Evolutionary conservation across 1,140 invertebrate species (phyloP), one percentile per base, ranked within the genome.

Genomic region (Ylistrum balloti): DNA sequence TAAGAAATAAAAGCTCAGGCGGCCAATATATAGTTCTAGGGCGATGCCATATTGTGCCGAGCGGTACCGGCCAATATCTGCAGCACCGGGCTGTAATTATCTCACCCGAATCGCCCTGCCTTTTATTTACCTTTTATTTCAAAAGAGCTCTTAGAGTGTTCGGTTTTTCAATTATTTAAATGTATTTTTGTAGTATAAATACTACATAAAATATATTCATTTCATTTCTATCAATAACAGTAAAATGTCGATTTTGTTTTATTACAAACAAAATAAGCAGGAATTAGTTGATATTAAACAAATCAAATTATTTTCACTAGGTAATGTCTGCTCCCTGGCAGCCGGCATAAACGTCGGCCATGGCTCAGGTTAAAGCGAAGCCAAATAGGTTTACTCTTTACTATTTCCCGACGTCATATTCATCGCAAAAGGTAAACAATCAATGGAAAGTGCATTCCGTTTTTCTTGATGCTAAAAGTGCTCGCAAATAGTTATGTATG

Each of bases 371-470:
- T 41, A 48, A 85, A 33, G 56, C 87, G 33, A 91, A 91, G 33
- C 28, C 56, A 74, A 89, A 91, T 28, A 91, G 94, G 85, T 91
- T 94, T 22, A 91, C 91, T 0, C 41, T 94, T 0, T 94, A 93
- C 87, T 95, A 95, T 89, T 95, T 95, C 86, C 94, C 94, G 13
- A 95, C 94, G 22, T 95, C 94, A 38, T 95, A 92, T 90, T 95
- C 94, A 38, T 95, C 94, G 0, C 94, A 95, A 91, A 95, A 95
- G 93, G 94, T 94, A 89, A 88, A 22, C 41, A 85, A 34, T 86
- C n/a, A 41, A 35, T 15, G 38, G 5, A 38, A 22, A 28, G 5
- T 45, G 7, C 28, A 15, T 89, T 86, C n/a, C 33, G 20, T 48
- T 32, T 33, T 88, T 89, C 9, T 9, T 45, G 10, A 1, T 45